Base-by-base conservation (phyloP, 2,113 vertebrate species). In the Halcyon malimbica region DNA sequence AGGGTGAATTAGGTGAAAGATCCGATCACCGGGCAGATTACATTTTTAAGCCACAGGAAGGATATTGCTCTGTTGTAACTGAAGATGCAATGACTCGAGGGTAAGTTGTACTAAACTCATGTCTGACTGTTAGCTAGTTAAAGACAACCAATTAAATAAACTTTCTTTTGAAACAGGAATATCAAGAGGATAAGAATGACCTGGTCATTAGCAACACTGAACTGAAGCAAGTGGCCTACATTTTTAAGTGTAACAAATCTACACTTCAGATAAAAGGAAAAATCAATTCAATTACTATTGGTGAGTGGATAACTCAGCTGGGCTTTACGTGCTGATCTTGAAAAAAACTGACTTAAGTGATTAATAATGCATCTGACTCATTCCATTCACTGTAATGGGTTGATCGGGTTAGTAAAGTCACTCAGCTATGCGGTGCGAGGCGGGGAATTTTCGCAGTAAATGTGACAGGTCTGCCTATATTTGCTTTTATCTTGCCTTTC, bases 221-320 rank as follows among this genome's bases (percentile, higher is more conserved):
- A 97, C 98, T 99, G 42, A 99, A 98, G 95, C 99, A 99, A 97
- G 99, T 99, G 96, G 99, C 97, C 48, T 99, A 99, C 86, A 97
- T 99, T 98, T 99, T 99, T 93, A 98, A 97, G 87, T 99, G 99
- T 92, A 98, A 97, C 97, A 98, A 98, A 97, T 99, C 98, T 78
- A 99, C 99, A 3, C 92, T 99, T 50, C 99, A 99, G 97, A 97
- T 99, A 65, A 99, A 99, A 96, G 99, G 99, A 57, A 99, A 99
- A 98, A 97, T 99, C 87, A 99, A 99, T 97, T 99, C 99, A 95
- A 99, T 99, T 96, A 99, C 98, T 83, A 94, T 99, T 14, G 99
- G 99, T 99, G 97, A 98, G 98, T 95, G 29, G 8, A 71, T 51
- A 79, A 46, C 69, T 93, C 90, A 63, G 70, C 65, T 83, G 65